phyloP scores from a whole-genome alignment of 2,113 vertebrate genomes.

The Shinisaurus crocodilurus region DNA sequence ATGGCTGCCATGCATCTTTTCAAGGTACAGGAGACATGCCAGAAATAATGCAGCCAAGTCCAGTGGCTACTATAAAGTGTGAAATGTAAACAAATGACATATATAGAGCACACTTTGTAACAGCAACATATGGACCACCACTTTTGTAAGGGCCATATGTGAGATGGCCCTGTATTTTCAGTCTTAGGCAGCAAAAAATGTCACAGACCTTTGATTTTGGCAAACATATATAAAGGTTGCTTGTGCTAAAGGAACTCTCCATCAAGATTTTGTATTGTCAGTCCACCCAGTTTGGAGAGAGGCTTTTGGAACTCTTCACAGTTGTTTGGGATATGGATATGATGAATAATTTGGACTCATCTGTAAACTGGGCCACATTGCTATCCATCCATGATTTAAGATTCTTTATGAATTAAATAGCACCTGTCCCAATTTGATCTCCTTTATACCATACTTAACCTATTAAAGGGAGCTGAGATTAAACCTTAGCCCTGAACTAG shows the following conservation, averaged over 20 bases:
- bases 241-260: background rate
- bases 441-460: background rate
- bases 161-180: background rate
- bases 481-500: background rate
- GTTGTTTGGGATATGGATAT: background rate
- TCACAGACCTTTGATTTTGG: background rate
- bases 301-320: background rate
- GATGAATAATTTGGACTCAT: background rate
- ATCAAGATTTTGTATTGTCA: slow-evolving; percentile 11
- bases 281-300: background rate
- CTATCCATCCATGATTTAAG: background rate
- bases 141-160: background rate
- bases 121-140: background rate
- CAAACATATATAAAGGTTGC: background rate
- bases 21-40: background rate
- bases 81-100: background rate
- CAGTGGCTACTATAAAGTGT: background rate
- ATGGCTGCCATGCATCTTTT: background rate
- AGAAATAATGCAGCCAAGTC: background rate
- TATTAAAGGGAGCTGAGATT: background rate
- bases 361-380: background rate
- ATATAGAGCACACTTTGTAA: background rate
- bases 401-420: too few relatives aligned
- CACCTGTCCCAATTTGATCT: background rate
- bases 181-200: background rate